Percentiles rank a stretch among this genome's conserved stretches.
Conservation (phyloP, 2,113 vertebrate genomes). For the Setophaga petechia region DNA sequence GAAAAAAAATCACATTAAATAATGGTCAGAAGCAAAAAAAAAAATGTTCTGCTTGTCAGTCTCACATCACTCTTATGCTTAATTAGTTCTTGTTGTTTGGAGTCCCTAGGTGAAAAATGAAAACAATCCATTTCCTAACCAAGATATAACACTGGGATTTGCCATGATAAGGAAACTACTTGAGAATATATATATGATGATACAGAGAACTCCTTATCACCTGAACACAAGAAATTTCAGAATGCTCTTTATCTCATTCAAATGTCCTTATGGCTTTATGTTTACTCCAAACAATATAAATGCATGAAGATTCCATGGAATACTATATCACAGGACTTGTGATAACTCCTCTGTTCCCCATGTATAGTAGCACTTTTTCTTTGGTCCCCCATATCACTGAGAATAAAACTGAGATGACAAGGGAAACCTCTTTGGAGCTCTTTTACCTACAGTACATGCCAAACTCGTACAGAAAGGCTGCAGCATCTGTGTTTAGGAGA, state of each 20-base stretch:
- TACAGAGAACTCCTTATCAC: neutral
- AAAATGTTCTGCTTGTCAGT: slow-evolving; percentile 8
- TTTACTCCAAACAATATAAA: neutral
- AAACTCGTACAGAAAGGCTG: neutral
- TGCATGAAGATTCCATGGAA: neutral
- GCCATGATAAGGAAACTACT: neutral
- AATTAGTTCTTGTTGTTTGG: slow-evolving; percentile 21
- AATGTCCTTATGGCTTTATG: neutral
- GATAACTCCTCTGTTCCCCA: neutral
- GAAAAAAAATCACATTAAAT: neutral
- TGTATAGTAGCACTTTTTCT: neutral
- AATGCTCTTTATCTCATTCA: neutral
- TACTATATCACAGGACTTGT: neutral
- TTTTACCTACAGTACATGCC: neutral
- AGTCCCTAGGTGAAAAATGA: neutral
- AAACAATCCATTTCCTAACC: neutral
- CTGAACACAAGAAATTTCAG: neutral
- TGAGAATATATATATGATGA: neutral
- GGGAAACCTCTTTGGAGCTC: neutral
- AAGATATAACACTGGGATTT: neutral
- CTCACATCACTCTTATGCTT: neutral
- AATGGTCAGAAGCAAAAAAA: neutral
- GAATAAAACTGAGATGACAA: neutral
- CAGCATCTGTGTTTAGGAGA: neutral
- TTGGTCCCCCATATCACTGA: neutral